Evolutionary conservation across 2,113 vertebrate genomes (phyloP), one percentile per base, ranked within the genome.

Genomic region (Sialia sialis): DNA sequence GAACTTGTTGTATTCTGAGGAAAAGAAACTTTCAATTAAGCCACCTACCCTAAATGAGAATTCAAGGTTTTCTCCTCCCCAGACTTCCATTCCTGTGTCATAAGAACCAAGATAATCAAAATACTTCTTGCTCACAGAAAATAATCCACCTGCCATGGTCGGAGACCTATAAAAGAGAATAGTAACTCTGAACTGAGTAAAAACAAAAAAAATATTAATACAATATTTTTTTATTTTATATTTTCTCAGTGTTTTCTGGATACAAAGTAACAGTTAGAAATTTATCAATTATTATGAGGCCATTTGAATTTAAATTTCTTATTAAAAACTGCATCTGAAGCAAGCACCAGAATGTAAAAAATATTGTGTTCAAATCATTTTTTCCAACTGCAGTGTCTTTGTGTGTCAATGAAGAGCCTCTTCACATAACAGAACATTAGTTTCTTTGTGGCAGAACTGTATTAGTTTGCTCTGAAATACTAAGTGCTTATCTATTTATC

Each of bases 51-150:
- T 98, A 95, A 99, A 99, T 54, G 99, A 99, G 94, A 99, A 99
- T 93, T 99, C 99, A 89, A 99, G 98, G 96, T 99, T 99, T 97
- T 99, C 99, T 97, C 99, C 99, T 81, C 99, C 99, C 99, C 99
- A 99, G 62, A 99, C 99, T 98, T 99, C 99, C 99, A 99, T 99
- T 94, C 99, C 99, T 55, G 98, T 99, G 96, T 99, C 99, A 49
- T 99, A 99, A 13, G 99, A 99, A 85, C 99, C 99, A 95, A 99
- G 98, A 96, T 99, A 99, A 70, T 98, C 98, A 97, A 99, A 99
- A 93, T 99, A 99, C 62, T 97, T 98, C 96, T 98, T 99, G 90
- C 96, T 98, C 88, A 99, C 98, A 80, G 99, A 98, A 98, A 99
- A 99, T 90, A 99, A 97, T n/a, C 99, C 99, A 41, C 99, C 99